Conservation (phyloP, 2,113 vertebrate genomes). For the Microtus pennsylvanicus region DNA sequence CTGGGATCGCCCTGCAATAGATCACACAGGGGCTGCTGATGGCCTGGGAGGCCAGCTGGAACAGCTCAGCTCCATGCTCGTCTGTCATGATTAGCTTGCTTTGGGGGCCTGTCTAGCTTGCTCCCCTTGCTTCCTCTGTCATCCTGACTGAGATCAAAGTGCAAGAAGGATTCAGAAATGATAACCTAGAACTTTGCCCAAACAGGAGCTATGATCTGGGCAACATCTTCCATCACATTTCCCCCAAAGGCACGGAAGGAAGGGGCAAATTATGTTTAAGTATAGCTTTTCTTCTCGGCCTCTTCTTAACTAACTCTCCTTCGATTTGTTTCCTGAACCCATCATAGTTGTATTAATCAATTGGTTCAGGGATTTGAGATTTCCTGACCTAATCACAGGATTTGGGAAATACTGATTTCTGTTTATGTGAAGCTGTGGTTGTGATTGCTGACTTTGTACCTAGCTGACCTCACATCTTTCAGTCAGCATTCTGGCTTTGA, state of each 20-base stretch:
- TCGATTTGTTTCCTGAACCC: conserved; percentile 62
- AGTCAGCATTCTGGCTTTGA: background rate
- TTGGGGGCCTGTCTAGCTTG: conserved; percentile 73
- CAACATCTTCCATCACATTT: conserved; percentile 74
- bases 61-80: conserved; percentile 80
- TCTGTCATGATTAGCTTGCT: conserved; percentile 64
- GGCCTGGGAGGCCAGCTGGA: conserved; percentile 79
- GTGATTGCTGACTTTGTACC: conserved; percentile 67
- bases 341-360: conserved; percentile 74
- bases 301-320: background rate
- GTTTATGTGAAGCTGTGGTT: conserved; percentile 69
- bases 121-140: conserved; percentile 77
- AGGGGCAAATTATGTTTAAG: conserved; percentile 73
- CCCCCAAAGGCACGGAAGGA: conserved; percentile 50
- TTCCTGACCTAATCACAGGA: conserved; percentile 79
- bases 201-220: conserved; percentile 52
- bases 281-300: conserved; percentile 42
- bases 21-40: conserved; percentile 69
- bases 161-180: conserved; percentile 62
- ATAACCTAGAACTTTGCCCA: conserved; percentile 78
- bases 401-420: conserved; percentile 74
- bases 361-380: conserved; percentile 75
- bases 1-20: conserved; percentile 70
- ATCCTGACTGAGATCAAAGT: conserved; percentile 75
- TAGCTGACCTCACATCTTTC: conserved; percentile 42